Conservation (phyloP, 2,113 vertebrate species). For the Lepus americanus region DNA sequence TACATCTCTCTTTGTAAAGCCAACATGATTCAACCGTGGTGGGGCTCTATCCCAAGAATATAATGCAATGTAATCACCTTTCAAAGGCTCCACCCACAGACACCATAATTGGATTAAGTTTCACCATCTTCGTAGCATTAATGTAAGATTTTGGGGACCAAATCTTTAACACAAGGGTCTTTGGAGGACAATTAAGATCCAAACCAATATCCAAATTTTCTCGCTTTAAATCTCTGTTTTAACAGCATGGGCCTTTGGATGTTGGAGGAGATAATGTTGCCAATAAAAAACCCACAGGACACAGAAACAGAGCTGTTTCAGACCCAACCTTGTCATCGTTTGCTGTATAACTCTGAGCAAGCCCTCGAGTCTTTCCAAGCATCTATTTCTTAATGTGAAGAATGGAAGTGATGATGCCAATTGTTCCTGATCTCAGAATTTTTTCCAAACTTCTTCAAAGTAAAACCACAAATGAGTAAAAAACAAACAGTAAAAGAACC, state of each 20-base stretch:
- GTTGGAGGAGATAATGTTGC: background rate
- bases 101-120: too few species aligned
- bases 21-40: too few species aligned
- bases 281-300: background rate
- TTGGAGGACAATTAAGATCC: too few species aligned
- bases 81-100: too few species aligned
- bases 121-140: too few species aligned
- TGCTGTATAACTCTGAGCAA: background rate
- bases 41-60: too few species aligned
- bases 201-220: background rate
- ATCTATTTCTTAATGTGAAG: constrained; percentile 52
- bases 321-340: background rate
- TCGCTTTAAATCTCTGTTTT: constrained; percentile 43
- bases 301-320: constrained; percentile 25
- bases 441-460: constrained; percentile 43
- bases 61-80: too few species aligned
- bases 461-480: constrained; percentile 22
- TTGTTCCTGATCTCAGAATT: constrained; percentile 11
- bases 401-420: background rate
- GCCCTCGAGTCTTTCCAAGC: background rate
- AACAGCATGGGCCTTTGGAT: background rate
- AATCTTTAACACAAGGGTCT: too few species aligned
- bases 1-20: too few species aligned
- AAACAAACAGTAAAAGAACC: background rate
- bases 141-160: too few species aligned